Conservation (phyloP, 2,888 invertebrate species). For the Ypsolopha scabrella region DNA sequence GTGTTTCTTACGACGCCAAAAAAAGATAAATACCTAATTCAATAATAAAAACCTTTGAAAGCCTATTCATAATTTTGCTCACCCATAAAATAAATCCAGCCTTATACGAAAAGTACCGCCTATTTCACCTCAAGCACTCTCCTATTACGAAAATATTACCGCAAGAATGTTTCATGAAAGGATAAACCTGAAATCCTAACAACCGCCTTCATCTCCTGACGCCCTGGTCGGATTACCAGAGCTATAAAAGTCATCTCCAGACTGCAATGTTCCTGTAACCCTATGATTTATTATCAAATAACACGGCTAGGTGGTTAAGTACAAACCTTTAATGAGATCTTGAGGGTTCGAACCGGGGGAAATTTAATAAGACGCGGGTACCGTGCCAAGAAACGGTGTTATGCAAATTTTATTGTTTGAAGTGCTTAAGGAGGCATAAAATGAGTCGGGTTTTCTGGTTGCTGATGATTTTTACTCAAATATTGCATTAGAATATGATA, state of each 20-base stretch:
- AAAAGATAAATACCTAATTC: too few species aligned
- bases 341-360: slow-evolving; percentile 42
- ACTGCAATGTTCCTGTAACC: slow-evolving; percentile 15
- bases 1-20: too few species aligned
- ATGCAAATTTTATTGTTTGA: slow-evolving; percentile 67
- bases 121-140: too few species aligned
- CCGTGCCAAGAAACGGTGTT: slow-evolving; percentile 61
- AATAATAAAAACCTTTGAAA: too few species aligned
- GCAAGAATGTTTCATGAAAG: too few species aligned
- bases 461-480: too few species aligned
- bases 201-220: neutral
- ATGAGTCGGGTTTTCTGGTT: neutral
- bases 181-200: neutral
- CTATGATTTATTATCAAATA: slow-evolving; percentile 62
- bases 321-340: slow-evolving; percentile 67
- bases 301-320: slow-evolving; percentile 61
- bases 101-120: too few species aligned
- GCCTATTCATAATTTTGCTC: too few species aligned
- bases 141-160: too few species aligned
- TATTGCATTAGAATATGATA: too few species aligned
- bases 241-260: slow-evolving; percentile 52
- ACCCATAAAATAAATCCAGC: too few species aligned
- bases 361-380: slow-evolving; percentile 66
- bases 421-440: slow-evolving; percentile 32
- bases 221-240: slow-evolving; percentile 5